Conservation (phyloP, 2,113 vertebrate species). For the Charina bottae region DNA sequence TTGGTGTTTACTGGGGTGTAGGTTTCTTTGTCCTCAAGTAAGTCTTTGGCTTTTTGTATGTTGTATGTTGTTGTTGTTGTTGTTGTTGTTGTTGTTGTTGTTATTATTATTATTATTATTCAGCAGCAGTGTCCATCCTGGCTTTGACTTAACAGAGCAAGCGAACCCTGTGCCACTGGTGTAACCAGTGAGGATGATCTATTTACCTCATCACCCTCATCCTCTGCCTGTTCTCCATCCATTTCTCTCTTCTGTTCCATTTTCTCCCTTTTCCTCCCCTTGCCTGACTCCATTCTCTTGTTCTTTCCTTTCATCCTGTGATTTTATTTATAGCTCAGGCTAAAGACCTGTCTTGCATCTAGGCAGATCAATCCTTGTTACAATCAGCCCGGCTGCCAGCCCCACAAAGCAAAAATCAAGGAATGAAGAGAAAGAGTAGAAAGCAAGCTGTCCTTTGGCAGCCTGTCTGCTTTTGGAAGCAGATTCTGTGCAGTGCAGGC, state of each 20-base stretch:
- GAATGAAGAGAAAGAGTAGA: constrained; percentile 53
- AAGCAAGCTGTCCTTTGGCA: constrained; percentile 43
- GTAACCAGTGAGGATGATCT: not conserved
- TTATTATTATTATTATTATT: not conserved
- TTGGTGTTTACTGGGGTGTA: too few relatives aligned
- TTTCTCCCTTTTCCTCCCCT: not conserved
- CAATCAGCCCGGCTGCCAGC: constrained; percentile 53
- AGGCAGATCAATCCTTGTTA: constrained; percentile 50
- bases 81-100: not conserved
- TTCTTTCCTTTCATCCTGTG: constrained; percentile 49
- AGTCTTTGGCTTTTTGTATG: too few relatives aligned
- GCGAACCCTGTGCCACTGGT: not conserved
- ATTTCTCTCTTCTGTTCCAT: not conserved
- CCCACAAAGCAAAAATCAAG: constrained; percentile 57
- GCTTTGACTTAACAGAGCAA: not conserved
- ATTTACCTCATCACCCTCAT: not conserved
- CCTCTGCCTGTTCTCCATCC: not conserved
- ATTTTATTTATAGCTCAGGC: constrained; percentile 51
- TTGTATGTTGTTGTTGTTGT: not conserved
- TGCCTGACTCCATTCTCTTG: not conserved
- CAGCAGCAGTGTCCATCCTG: not conserved
- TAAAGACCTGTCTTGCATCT: constrained; percentile 45
- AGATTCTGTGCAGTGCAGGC: not conserved
- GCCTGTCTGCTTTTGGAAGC: constrained; percentile 36
- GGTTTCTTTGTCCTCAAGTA: too few relatives aligned